Conservation (phyloP, 2,113 vertebrate species). For the Aldabrachelys gigantea region DNA sequence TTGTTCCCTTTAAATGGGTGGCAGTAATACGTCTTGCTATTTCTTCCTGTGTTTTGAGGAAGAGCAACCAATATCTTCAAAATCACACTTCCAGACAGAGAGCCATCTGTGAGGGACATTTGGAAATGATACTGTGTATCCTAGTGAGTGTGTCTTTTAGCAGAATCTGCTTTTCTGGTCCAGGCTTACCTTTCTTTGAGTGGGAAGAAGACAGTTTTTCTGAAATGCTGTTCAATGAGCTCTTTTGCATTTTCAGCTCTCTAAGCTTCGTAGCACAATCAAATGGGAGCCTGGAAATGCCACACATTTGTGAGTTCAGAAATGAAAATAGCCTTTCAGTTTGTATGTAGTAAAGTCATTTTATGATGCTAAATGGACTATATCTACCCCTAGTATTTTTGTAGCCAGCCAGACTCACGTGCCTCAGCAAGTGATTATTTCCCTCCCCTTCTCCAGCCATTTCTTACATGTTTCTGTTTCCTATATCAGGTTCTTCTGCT, state of each 20-base stretch:
- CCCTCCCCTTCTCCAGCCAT: background rate
- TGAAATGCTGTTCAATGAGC: conserved; percentile 12
- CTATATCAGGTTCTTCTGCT: background rate
- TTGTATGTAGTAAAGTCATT: background rate
- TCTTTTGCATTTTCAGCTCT: conserved; percentile 34
- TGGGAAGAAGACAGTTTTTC: conserved; percentile 3
- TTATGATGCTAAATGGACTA: background rate
- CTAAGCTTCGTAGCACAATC: background rate
- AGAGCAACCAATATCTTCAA: conserved; percentile 51
- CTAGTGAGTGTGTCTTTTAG: conserved; percentile 51
- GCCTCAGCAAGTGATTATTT: background rate
- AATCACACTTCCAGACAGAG: conserved; percentile 49
- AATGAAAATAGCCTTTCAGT: conserved; percentile 4
- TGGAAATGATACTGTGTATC: conserved; percentile 44
- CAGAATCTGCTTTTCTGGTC: conserved; percentile 27
- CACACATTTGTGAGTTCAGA: conserved; percentile 22
- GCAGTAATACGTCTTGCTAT: conserved; percentile 37
- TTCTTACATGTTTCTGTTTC: background rate
- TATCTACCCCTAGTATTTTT: background rate
- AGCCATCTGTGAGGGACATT: conserved; percentile 61
- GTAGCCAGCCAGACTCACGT: background rate
- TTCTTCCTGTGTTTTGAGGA: conserved; percentile 39
- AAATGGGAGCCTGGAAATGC: conserved; percentile 10
- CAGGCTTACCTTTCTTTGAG: conserved; percentile 24
- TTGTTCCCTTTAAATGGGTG: conserved; percentile 46